A percentile compares a stretch with the other conserved stretches of the same genome.
Evolutionary conservation across 2,113 vertebrate species (phyloP).

Genomic region (Lampris incognitus): DNA sequence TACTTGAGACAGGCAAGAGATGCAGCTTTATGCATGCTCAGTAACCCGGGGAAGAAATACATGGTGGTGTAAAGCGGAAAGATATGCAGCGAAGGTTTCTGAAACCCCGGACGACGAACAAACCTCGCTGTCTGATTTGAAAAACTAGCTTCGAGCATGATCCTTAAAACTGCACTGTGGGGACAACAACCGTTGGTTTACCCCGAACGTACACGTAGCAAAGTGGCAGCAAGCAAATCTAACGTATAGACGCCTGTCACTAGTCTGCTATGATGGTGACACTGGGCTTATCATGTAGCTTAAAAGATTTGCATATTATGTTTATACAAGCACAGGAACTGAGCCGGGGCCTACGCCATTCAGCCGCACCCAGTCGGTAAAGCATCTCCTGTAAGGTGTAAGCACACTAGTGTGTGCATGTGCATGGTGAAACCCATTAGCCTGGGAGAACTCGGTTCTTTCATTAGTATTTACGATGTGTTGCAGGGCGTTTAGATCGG

Average conservation of each 20-base stretch:
- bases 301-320: constrained; percentile 47
- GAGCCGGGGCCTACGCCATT: constrained; percentile 48
- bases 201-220: neutral
- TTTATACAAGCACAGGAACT: constrained; percentile 60
- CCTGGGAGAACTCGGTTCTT: constrained; percentile 55
- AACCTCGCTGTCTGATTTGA: neutral
- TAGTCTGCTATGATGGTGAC: neutral
- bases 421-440: constrained; percentile 55
- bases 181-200: neutral
- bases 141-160: neutral
- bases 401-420: constrained; percentile 3
- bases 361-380: constrained; percentile 60
- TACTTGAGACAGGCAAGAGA: no score
- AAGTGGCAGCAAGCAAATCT: neutral
- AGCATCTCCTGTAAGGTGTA: constrained; percentile 51
- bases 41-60: no score
- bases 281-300: constrained; percentile 12
- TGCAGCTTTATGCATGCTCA: no score
- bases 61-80: no score
- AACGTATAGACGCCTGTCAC: neutral
- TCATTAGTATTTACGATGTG: constrained; percentile 79
- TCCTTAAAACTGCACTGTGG: neutral
- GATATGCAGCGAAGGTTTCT: no score
- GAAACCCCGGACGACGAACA: no score
- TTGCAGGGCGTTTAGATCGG: constrained; percentile 51